Percentiles rank a stretch among this genome's conserved stretches.
These are phyloP conservation scores for Epiblema foenella DNA, from an alignment of 2,888 invertebrate genomes.

Conservation along the genomic window DNA sequence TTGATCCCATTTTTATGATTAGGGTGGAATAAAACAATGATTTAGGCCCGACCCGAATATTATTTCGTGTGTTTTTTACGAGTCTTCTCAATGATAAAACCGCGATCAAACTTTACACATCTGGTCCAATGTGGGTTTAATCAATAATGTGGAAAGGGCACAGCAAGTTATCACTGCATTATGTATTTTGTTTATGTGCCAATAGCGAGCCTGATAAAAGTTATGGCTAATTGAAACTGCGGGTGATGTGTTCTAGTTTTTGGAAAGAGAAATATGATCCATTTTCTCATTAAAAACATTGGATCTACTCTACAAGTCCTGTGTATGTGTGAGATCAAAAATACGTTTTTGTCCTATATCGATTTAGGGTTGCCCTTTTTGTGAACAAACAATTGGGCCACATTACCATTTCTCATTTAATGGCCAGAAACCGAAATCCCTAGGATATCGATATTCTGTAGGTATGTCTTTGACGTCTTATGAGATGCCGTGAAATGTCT, in stretches of 20 bases:
- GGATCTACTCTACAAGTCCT: too few relatives aligned
- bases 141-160: conserved; percentile 36
- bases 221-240: conserved; percentile 6
- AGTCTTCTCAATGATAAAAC: conserved; percentile 49
- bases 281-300: not conserved
- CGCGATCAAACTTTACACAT: conserved; percentile 48
- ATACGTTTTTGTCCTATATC: too few relatives aligned
- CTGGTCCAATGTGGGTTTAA: conserved; percentile 29
- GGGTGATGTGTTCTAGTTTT: not conserved
- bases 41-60: conserved; percentile 41
- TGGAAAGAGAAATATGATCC: not conserved
- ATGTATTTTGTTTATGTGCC: not conserved
- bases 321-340: too few relatives aligned
- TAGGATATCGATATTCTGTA: too few relatives aligned
- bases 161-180: conserved; percentile 25
- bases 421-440: too few relatives aligned
- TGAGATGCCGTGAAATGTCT: too few relatives aligned
- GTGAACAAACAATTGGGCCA: too few relatives aligned
- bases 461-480: too few relatives aligned
- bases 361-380: too few relatives aligned
- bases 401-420: too few relatives aligned
- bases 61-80: conserved; percentile 51
- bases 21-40: conserved; percentile 51
- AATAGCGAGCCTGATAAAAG: not conserved
- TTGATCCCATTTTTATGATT: conserved; percentile 47